These are phyloP conservation scores for Wasmannia auropunctata DNA, from an alignment of 1,140 invertebrate species.

Conservation along the genomic window DNA sequence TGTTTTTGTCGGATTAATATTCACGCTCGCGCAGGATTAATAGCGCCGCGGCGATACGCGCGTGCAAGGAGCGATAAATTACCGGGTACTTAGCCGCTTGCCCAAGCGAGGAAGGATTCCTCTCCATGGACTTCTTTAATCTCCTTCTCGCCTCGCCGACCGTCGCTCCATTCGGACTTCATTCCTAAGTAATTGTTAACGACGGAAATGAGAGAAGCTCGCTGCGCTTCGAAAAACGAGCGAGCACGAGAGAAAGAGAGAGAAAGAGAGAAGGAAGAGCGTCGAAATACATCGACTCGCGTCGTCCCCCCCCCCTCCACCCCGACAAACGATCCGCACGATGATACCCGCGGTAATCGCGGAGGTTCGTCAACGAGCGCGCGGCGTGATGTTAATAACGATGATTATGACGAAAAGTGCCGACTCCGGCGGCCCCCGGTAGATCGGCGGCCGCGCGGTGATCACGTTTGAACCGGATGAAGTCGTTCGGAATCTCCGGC, in stretches of 20 bases:
- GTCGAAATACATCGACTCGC: neutral
- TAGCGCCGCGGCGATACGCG: conserved; percentile 43
- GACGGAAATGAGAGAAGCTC: neutral
- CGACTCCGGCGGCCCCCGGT: conserved; percentile 9
- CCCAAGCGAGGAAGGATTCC: conserved; percentile 16
- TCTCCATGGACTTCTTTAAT: conserved; percentile 27
- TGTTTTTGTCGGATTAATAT: conserved; percentile 56
- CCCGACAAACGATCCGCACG: neutral
- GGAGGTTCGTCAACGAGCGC: conserved; percentile 4
- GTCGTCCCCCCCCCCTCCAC: too few relatives aligned
- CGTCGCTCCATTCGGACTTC: neutral
- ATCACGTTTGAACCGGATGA: conserved; percentile 67
- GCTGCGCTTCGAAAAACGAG: neutral
- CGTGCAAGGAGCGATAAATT: conserved; percentile 46
- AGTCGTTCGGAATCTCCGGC: conserved; percentile 57
- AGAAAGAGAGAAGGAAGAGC: neutral
- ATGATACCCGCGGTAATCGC: conserved; percentile 11
- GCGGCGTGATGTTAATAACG: conserved; percentile 34
- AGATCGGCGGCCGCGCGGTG: conserved; percentile 30
- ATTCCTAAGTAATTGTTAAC: conserved; percentile 49
- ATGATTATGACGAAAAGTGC: conserved; percentile 29
- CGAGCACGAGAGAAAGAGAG: neutral
- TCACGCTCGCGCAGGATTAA: conserved; percentile 51
- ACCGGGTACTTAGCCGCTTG: conserved; percentile 26
- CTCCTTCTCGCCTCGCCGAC: conserved; percentile 25